phyloP scores from a whole-genome alignment of 2,113 vertebrate genomes.

The Aldabrachelys gigantea region DNA sequence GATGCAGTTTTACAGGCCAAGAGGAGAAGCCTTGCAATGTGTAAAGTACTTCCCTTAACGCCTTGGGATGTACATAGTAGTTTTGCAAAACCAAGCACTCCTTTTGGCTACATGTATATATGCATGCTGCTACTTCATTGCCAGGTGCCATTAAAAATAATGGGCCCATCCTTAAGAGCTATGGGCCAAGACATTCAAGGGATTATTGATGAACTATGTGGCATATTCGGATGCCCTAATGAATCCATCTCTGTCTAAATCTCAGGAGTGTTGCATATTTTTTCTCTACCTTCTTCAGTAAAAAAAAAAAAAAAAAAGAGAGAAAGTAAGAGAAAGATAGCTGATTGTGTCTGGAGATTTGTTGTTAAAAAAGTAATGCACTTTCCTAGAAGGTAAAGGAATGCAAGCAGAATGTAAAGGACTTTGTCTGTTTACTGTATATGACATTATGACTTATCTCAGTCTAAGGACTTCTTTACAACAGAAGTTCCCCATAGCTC shows the following conservation, averaged over 20 bases:
- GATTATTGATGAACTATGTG: not conserved
- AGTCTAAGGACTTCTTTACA: not conserved
- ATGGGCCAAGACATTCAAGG: not conserved
- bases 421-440: not conserved
- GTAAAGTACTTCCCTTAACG: conserved; percentile 9
- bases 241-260: not conserved
- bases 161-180: not conserved
- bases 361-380: not conserved
- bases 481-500: not conserved
- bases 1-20: not conserved
- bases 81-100: not conserved
- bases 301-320: not conserved
- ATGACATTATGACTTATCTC: not conserved
- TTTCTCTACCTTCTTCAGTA: not conserved
- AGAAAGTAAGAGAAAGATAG: not conserved
- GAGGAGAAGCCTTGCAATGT: not conserved
- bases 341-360: not conserved
- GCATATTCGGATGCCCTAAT: not conserved
- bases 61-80: not conserved
- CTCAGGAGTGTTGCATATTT: not conserved
- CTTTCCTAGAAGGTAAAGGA: not conserved
- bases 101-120: not conserved
- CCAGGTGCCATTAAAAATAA: not conserved
- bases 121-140: not conserved
- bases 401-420: rapidly evolving